Evolutionary conservation across 2,888 invertebrate genomes (phyloP).

Genomic region (Fragum sueziense): DNA sequence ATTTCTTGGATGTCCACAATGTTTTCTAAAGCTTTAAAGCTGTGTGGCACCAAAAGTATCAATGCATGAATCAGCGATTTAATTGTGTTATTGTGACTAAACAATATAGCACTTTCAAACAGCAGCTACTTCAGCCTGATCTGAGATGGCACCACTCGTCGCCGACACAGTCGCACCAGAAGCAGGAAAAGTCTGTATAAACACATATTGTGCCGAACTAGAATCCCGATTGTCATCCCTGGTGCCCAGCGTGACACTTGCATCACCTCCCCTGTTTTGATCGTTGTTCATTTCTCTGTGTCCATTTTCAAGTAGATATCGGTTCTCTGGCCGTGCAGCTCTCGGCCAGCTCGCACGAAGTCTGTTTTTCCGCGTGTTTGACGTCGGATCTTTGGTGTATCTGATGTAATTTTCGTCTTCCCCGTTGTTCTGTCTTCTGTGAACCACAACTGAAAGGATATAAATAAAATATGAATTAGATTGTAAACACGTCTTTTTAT

Average conservation of each 20-base stretch:
- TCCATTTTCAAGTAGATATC: not conserved
- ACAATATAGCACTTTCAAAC: too few relatives aligned
- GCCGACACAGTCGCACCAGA: not conserved
- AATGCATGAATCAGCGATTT: too few relatives aligned
- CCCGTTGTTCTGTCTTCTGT: not conserved
- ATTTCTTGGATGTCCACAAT: too few relatives aligned
- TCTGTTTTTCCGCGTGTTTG: not conserved
- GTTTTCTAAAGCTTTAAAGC: too few relatives aligned
- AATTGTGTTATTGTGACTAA: too few relatives aligned
- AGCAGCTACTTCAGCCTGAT: not conserved
- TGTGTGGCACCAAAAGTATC: too few relatives aligned
- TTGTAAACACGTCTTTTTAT: not conserved
- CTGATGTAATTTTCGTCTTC: conserved; percentile 9
- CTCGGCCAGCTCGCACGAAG: conserved; percentile 8
- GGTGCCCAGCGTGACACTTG: not conserved
- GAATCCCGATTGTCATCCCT: conserved; percentile 11
- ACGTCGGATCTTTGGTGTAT: conserved; percentile 14
- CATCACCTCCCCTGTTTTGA: not conserved
- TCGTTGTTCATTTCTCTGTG: not conserved
- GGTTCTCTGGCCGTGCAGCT: conserved; percentile 5
- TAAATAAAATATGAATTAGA: not conserved
- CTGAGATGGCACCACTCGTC: not conserved
- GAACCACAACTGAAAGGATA: not conserved
- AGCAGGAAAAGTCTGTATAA: conserved; percentile 8
- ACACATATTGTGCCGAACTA: conserved; percentile 16